Evolutionary conservation across 2,797 vertebrate genomes (phyloP), one percentile per base, ranked within the genome.

Genomic region (Enteromius afrohamiltoni): DNA sequence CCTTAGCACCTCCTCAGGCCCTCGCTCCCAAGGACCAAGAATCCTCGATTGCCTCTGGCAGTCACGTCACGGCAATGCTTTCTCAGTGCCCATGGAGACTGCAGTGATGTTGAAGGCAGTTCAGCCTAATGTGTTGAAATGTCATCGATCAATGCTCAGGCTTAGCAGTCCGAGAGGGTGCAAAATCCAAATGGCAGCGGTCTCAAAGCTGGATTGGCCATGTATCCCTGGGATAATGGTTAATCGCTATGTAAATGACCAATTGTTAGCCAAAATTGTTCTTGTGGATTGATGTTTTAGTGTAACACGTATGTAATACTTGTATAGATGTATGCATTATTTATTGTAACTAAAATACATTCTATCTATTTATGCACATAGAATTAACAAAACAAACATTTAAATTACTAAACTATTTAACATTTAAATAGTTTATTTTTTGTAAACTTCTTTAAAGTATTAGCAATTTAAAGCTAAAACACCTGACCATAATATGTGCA

Each of bases 111-210:
- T 68, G 74, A 80, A 55, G 75, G 78, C 81, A 79, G 67, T 69
- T 45, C 49, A 73, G 79, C 65, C n/a, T 82, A 82, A 88, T 76
- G 70, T 62, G 71, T 45, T 75, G 73, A 79, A 87, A 86, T 83
- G 82, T 77, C 86, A 87, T 84, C 45, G 73, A 86, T 85, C 86
- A 82, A 79, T 79, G 70, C 65, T 78, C 13, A 26, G 45, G 68
- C 31, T 67, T 82, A 69, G 80, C 21, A 49, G 68, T 83, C 80
- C 23, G 67, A 78, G 47, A 42, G 85, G 68, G 75, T 53, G 64
- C 37, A 51, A 71, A 82, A 82, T 85, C 45, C n/a, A 78, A 85
- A 84, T 79, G 82, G 79, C 60, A 75, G 45, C 67, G 73, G 76
- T 37, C 70, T 82, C 64, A 49, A n/a, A 70, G 76, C 82, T 82